Base-by-base conservation (phyloP, 2,888 invertebrate species). In the Tenthredo scrophulariae region DNA sequence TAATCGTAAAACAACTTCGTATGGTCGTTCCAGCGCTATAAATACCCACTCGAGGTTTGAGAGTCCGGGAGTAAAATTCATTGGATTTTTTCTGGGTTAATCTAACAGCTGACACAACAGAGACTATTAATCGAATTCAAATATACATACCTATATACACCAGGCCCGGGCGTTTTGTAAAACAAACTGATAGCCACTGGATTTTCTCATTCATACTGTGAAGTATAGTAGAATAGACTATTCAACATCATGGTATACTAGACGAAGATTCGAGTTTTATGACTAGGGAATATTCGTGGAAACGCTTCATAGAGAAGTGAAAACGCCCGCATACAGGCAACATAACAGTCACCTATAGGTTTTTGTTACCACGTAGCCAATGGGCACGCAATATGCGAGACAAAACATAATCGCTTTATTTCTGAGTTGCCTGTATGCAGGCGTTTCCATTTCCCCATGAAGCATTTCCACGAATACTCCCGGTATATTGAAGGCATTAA, bases 31-130 rank as follows among this genome's bases (percentile, higher is more conserved):
- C 18, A 15, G n/a, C 50, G 2, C 50, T 50, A 77, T 46, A 77
- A 77, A 77, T 77, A 77, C 54, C n/a, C n/a, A 54, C 50, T 77
- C 75, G 29, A 50, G 50, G 43, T 74, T 43, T 74, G 10, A 40
- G 72, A 40, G 10, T 43, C 13, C 22, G 9, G 13, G 13, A 13
- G 72, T 22, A 26, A 74, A 40, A 43, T 43, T 43, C 33, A 67
- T 33, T 67, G 29, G 33, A 15, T 15, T 67, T 67, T 18, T 67
- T 6, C 46, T 46, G 13, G 46, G 46, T 29, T 67, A 26, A 33
- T 67, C 67, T 29, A 67, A 15, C 29, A 67, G 26, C 67, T 67
- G 15, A 67, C 29, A 67, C 67, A 67, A 67, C 65, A 29, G 26
- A 65, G 65, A 26, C 65, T 65, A 29, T 65, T 70, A 70, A 37